Base-by-base conservation (phyloP, 2,113 vertebrate genomes). In the Nannobrachium achirus region DNA sequence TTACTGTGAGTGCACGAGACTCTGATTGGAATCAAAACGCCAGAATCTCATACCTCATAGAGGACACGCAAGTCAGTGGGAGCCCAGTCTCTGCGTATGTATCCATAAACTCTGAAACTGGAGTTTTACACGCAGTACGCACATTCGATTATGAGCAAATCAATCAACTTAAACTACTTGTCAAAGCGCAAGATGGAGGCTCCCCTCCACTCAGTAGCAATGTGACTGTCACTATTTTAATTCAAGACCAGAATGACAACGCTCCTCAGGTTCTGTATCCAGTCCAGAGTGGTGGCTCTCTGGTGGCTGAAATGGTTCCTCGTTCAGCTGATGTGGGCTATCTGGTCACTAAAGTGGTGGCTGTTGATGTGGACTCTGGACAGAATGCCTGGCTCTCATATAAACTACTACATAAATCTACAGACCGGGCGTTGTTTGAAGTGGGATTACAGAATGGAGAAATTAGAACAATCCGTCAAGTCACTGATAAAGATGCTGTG, bases 91-190 rank as follows among this genome's bases (percentile, higher is more conserved):
- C 86, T 2, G 55, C 82, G 1, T 84, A 68, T 46, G 39, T 88
- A 0, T 83, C 86, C 1, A 61, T 90, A 16, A 86, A 86, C 39
- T 76, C 84, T 19, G 84, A 87, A 57, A 88, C n/a, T 13, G 89
- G 87, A 51, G 51, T 81, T 2, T 8, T 90, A 1, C 53, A 76
- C 33, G 83, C 86, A 10, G 42, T 76, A 1, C 73, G 76, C 1
- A 77, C 89, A 0, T 86, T 88, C 78, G 87, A 90, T 55, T 90
- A 84, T 63, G 87, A 90, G 13, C 79, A 90, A 19, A 79, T 89
- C 0, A 89, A 78, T 10, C n/a, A 66, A 4, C 56, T 90, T 2
- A 2, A 57, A 0, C 53, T 88, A 0, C 6, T 6, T 1, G 62
- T 88, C 9, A 83, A 25, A 50, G 84, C 84, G 0, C 80, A 82